Conservation (phyloP, 2,797 vertebrate species). For the Lithobates pipiens region DNA sequence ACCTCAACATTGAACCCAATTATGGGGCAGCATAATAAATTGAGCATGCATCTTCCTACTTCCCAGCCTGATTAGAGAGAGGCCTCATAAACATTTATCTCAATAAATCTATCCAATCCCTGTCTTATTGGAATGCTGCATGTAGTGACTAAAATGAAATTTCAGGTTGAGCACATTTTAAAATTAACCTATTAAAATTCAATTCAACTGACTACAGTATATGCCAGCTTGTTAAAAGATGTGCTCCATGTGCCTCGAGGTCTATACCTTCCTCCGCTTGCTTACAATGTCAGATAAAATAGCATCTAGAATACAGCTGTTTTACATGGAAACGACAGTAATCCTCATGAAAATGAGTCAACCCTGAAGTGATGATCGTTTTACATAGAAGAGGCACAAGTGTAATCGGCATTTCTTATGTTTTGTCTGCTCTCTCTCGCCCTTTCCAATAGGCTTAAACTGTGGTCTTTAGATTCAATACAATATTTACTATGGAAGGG, state of each 20-base stretch:
- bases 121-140: constrained; percentile 59
- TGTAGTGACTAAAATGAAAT: constrained; percentile 66
- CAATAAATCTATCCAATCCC: constrained; percentile 64
- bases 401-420: not conserved
- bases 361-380: constrained; percentile 1
- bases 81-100: constrained; percentile 63
- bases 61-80: constrained; percentile 41
- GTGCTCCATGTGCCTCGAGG: constrained; percentile 34
- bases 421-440: not conserved
- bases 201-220: constrained; percentile 63
- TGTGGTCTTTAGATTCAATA: not conserved
- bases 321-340: constrained; percentile 42
- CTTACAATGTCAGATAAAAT: constrained; percentile 43
- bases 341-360: constrained; percentile 31
- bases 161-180: constrained; percentile 68
- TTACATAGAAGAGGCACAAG: not conserved
- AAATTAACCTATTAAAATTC: constrained; percentile 70
- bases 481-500: too few species aligned
- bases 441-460: not conserved
- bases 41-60: constrained; percentile 58
- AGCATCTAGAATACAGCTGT: constrained; percentile 22
- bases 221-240: constrained; percentile 54
- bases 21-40: constrained; percentile 60
- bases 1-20: constrained; percentile 63
- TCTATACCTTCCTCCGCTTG: constrained; percentile 14